These are phyloP conservation scores for Selene dorsalis DNA, from an alignment of 2,797 vertebrate genomes.

Conservation along the genomic window DNA sequence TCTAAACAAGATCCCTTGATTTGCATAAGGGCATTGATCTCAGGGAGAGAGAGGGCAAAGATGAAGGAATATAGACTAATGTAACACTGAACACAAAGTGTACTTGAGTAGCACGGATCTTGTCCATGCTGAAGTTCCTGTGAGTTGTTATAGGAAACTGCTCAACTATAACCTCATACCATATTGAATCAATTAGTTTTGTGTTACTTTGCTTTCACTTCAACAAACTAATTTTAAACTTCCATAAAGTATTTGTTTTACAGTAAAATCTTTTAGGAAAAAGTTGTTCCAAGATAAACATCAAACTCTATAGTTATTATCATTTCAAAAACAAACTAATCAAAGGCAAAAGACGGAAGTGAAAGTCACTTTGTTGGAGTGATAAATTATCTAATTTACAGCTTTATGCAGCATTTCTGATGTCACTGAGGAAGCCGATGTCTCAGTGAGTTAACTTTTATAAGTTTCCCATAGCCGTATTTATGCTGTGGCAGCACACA, in stretches of 20 bases:
- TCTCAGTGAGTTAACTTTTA: not conserved
- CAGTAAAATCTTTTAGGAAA: conserved; percentile 69
- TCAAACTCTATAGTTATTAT: conserved; percentile 59
- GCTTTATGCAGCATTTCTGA: not conserved
- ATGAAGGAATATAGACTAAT: conserved; percentile 67
- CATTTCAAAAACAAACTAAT: conserved; percentile 10
- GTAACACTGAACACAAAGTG: conserved; percentile 72
- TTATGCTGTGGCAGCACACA: not conserved
- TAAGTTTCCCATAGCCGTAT: not conserved
- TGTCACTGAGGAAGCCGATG: not conserved
- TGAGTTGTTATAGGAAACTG: conserved; percentile 32
- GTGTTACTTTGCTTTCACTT: conserved; percentile 20
- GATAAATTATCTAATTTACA: not conserved
- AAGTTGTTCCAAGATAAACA: conserved; percentile 54
- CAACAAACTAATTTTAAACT: not conserved
- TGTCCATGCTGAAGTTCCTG: conserved; percentile 16
- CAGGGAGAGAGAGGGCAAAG: conserved; percentile 62
- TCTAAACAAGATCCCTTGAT: conserved; percentile 76
- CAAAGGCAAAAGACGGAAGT: not conserved
- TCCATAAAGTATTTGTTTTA: conserved; percentile 38
- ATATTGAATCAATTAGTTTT: conserved; percentile 15
- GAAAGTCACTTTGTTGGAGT: not conserved
- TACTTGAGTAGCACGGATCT: conserved; percentile 63
- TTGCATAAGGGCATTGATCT: conserved; percentile 81
- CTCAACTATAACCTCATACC: conserved; percentile 4